Percentiles rank a stretch among this genome's conserved stretches.
These are phyloP conservation scores for Entomobrya multifasciata DNA, from an alignment of 2,888 invertebrate genomes.

Conservation along the genomic window DNA sequence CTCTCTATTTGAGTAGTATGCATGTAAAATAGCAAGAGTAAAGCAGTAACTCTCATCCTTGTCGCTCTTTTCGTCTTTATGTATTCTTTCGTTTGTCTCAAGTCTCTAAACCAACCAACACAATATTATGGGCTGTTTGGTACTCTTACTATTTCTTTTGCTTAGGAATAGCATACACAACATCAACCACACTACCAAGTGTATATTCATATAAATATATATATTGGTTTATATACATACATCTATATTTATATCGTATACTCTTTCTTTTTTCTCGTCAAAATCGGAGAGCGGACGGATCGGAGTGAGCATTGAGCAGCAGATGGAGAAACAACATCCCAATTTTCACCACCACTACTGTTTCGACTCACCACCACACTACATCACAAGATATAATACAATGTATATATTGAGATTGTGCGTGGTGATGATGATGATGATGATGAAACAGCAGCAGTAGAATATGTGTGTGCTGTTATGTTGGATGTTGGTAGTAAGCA, in stretches of 20 bases:
- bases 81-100: conserved; percentile 43
- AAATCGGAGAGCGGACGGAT: conserved; percentile 44
- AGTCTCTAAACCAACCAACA: conserved; percentile 55
- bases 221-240: neutral
- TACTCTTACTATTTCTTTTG: conserved; percentile 12
- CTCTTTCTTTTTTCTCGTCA: conserved; percentile 18
- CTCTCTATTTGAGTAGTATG: neutral
- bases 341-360: conserved; percentile 66
- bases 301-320: conserved; percentile 29
- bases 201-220: neutral
- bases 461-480: neutral
- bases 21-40: conserved; percentile 15
- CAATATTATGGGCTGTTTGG: conserved; percentile 38
- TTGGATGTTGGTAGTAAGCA: conserved; percentile 2
- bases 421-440: conserved; percentile 26
- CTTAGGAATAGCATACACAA: conserved; percentile 15
- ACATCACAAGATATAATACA: conserved; percentile 29
- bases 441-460: conserved; percentile 17
- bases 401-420: conserved; percentile 37
- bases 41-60: conserved; percentile 34
- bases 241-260: neutral
- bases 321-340: conserved; percentile 73
- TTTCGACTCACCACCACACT: conserved; percentile 35
- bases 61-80: conserved; percentile 43
- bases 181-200: conserved; percentile 36